Evolutionary conservation across 2,888 invertebrate species (phyloP), one percentile per base, ranked within the genome.

Genomic region (Caenorhabditis japonica): DNA sequence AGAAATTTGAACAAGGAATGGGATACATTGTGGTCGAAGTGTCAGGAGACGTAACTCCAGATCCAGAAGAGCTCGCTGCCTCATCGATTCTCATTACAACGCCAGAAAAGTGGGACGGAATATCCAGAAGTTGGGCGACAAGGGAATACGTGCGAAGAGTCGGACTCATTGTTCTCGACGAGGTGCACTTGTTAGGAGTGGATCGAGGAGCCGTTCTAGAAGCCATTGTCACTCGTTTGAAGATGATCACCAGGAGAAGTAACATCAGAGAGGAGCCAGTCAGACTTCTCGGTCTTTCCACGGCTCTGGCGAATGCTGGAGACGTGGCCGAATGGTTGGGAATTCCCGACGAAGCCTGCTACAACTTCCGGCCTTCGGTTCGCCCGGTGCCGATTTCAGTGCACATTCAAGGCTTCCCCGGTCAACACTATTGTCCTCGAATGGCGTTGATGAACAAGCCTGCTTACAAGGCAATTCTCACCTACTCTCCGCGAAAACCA

Each of bases 361-460:
- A 94, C 89, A 99, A 99, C 90, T 99, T 99, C 88, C 92, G 96
- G 62, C 97, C 99, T 0, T 94, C 95, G 0, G 99, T 99, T 0
- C 91, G 99, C 19, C 99, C 99, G 0, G 97, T 99, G 12, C 97
- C 97, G 0, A 90, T 99, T 36, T 94, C 94, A 90, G 93, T 93
- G 12, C 95, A 95, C 86, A 94, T 97, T 82, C 92, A 93, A 52
- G 99, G 99, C 0, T 99, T 95, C 88, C 93, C 96, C 0, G 99
- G 96, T 3, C 94, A 97, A 79, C 95, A 99, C 88, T 99, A 99
- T 90, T 99, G 99, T 86, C 99, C 99, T 0, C 92, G 99, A 49
- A 99, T 99, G 99, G 93, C 96, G 75, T 93, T 96, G 0, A 99
- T 99, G 99, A 99, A 99, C 90, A 94, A 95, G 85, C 97, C 99